Evolutionary conservation across 2,113 vertebrate genomes (phyloP).

Genomic region (Sciurus niger): DNA sequence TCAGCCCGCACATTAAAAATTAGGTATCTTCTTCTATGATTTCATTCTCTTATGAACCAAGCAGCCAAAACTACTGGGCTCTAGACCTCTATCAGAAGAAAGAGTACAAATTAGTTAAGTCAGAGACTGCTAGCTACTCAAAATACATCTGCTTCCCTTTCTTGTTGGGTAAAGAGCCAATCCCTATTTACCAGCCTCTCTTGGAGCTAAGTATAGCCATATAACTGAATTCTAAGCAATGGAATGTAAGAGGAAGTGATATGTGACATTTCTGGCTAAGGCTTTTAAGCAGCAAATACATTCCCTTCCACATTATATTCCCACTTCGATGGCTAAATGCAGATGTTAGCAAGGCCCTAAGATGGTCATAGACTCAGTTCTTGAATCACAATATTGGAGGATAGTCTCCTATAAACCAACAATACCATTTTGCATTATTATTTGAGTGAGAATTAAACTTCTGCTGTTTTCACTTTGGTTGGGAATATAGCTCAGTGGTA

Average conservation of each 20-base stretch:
- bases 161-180: not conserved
- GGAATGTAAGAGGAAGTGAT: not conserved
- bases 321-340: not conserved
- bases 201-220: slow-evolving; percentile 21
- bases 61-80: not conserved
- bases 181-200: slow-evolving; percentile 5
- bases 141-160: not conserved
- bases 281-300: slow-evolving; percentile 42
- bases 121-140: not conserved
- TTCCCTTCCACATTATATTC: not conserved
- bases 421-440: not conserved
- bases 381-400: not conserved
- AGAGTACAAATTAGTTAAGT: not conserved
- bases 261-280: not conserved
- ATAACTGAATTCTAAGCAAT: not conserved
- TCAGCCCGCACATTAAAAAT: not conserved
- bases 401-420: not conserved
- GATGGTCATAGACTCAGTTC: not conserved
- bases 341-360: not conserved
- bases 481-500: not conserved
- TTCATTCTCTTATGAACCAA: slow-evolving; percentile 33
- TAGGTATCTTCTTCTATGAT: not conserved
- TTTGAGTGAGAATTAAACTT: slow-evolving; percentile 43
- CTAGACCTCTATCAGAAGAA: not conserved
- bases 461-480: not conserved